A percentile compares a stretch with the other conserved stretches of the same genome.
Evolutionary conservation across 2,888 invertebrate genomes (phyloP).

Genomic region (Dasypolia templi): DNA sequence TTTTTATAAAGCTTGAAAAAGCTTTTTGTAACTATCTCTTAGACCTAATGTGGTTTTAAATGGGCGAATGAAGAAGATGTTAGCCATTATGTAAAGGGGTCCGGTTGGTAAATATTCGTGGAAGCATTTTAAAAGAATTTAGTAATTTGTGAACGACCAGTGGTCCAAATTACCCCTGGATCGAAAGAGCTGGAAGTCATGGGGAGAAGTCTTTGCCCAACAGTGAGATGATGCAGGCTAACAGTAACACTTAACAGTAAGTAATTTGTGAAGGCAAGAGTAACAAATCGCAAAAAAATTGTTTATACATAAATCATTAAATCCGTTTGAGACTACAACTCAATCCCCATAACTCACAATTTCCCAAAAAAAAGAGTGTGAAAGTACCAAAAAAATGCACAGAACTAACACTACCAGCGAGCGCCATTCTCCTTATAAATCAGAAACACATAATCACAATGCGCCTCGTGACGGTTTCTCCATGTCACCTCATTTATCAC

Average conservation of each 20-base stretch:
- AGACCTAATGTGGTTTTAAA: neutral
- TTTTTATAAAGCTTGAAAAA: neutral
- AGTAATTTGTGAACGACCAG: neutral
- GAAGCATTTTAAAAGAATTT: neutral
- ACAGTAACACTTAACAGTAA: neutral
- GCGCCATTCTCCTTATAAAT: slow-evolving; percentile 44
- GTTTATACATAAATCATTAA: neutral
- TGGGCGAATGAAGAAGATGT: neutral
- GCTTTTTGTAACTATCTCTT: neutral
- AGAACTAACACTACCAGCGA: slow-evolving; percentile 1
- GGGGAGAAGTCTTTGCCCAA: neutral
- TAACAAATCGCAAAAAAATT: neutral
- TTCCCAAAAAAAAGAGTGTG: neutral
- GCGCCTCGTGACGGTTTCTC: slow-evolving; percentile 67
- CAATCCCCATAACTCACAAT: neutral
- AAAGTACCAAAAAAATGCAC: slow-evolving; percentile 16
- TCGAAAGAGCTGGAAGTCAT: neutral
- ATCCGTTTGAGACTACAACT: neutral
- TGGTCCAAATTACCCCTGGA: neutral
- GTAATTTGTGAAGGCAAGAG: neutral
- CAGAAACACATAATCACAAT: slow-evolving; percentile 64
- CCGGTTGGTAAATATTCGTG: neutral
- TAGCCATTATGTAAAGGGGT: neutral
- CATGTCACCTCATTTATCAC: slow-evolving; percentile 85
- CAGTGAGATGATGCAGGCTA: neutral